Evolutionary conservation across 53 echinoderm and acorn worm genomes (phyloP).

Genomic region (Crossaster papposus): DNA sequence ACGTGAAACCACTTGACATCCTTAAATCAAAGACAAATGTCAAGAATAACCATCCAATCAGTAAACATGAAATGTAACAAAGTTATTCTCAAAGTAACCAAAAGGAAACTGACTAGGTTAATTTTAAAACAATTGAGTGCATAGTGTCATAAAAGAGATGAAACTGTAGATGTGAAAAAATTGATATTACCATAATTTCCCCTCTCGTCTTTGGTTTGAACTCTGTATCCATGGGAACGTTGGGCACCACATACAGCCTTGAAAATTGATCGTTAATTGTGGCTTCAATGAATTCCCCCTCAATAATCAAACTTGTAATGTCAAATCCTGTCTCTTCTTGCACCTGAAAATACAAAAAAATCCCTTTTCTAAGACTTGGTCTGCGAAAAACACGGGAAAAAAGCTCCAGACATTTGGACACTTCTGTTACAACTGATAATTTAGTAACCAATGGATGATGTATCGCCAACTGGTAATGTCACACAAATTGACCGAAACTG

Average conservation of each 20-base stretch:
- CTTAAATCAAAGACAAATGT: constrained; percentile 38
- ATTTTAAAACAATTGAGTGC: neutral
- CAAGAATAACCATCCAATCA: no score
- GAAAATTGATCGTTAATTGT: constrained; percentile 88
- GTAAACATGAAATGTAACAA: no score
- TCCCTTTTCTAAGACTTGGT: no score
- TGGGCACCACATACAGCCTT: constrained; percentile 90
- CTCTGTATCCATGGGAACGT: constrained; percentile 82
- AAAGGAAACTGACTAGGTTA: no score
- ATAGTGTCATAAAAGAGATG: neutral
- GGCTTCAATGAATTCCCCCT: constrained; percentile 85
- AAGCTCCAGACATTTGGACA: no score
- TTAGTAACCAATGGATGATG: no score
- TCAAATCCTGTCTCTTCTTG: constrained; percentile 93
- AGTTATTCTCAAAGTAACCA: no score
- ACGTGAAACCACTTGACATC: constrained; percentile 92
- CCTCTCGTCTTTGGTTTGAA: constrained; percentile 96
- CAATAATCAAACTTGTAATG: constrained; percentile 75
- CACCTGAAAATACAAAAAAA: constrained; percentile 62
- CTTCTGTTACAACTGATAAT: no score
- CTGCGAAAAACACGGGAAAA: no score
- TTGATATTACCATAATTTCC: constrained; percentile 83
- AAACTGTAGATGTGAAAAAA: neutral
- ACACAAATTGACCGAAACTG: no score
- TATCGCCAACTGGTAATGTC: no score